These are phyloP conservation scores for Anomalospiza imberbis DNA, from an alignment of 2,797 vertebrate species.

Conservation along the genomic window DNA sequence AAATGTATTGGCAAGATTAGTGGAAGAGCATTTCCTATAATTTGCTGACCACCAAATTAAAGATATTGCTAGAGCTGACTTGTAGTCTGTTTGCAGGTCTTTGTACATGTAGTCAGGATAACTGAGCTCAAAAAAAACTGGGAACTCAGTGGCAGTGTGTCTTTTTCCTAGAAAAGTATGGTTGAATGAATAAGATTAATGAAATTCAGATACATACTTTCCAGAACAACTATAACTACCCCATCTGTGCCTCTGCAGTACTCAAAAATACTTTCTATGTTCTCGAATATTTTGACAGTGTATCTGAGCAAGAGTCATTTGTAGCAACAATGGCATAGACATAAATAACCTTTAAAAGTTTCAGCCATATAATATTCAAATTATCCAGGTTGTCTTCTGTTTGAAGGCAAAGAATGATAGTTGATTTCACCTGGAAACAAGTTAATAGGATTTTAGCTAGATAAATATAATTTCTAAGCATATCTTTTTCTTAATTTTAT, in stretches of 20 bases:
- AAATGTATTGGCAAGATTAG: conserved; percentile 14
- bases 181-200: not conserved
- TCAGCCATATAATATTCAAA: not conserved
- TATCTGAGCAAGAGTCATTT: not conserved
- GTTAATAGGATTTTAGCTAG: not conserved
- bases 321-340: not conserved
- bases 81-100: not conserved
- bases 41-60: conserved; percentile 26
- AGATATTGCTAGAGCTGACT: not conserved
- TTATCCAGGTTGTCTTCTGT: not conserved
- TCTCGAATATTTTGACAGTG: not conserved
- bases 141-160: not conserved
- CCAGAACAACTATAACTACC: not conserved
- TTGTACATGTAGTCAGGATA: not conserved
- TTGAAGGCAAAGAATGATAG: not conserved
- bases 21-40: conserved; percentile 6
- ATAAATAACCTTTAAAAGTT: not conserved
- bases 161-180: not conserved
- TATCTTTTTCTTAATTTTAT: not conserved
- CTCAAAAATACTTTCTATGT: not conserved
- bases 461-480: not conserved
- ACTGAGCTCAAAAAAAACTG: not conserved
- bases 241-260: not conserved
- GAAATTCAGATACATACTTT: not conserved
- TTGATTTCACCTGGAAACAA: not conserved